Percentiles rank a stretch among this genome's conserved stretches.
phyloP scores from a whole-genome alignment of 2,888 invertebrate genomes.

The Melipona bicolor region DNA sequence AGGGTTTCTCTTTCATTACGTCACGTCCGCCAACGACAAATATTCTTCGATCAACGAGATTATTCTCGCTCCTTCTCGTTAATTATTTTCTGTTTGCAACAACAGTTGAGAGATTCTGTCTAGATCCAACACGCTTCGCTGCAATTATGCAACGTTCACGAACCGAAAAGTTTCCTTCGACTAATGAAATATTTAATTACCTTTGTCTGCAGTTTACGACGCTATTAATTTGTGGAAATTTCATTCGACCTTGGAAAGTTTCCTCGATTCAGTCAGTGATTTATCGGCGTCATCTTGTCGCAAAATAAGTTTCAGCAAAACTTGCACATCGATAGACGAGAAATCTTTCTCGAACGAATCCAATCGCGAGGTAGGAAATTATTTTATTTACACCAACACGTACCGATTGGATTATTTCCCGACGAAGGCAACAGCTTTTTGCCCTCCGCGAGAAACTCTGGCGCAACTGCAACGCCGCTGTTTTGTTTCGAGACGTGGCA shows the following conservation, averaged over 20 bases:
- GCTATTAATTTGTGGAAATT: not conserved
- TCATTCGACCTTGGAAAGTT: not conserved
- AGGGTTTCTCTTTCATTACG: not conserved
- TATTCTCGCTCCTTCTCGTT: no score
- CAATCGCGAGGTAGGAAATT: not conserved
- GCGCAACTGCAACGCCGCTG: not conserved
- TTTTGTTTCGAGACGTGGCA: not conserved
- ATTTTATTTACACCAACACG: not conserved
- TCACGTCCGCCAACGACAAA: not conserved
- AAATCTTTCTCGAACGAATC: not conserved
- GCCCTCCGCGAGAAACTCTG: not conserved
- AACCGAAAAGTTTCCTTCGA: not conserved
- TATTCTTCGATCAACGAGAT: not conserved
- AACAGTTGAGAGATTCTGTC: no score
- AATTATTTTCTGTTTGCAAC: no score
- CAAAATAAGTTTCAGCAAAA: not conserved
- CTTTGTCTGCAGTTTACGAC: not conserved
- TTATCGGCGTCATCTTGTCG: not conserved
- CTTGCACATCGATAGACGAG: not conserved
- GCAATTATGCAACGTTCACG: not conserved
- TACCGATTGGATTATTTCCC: constrained; percentile 2
- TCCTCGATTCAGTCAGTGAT: not conserved
- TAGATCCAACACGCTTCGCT: no score
- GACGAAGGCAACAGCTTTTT: not conserved
- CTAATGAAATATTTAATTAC: not conserved